phyloP scores from a whole-genome alignment of 2,797 vertebrate genomes.

The Loriculus beryllinus region DNA sequence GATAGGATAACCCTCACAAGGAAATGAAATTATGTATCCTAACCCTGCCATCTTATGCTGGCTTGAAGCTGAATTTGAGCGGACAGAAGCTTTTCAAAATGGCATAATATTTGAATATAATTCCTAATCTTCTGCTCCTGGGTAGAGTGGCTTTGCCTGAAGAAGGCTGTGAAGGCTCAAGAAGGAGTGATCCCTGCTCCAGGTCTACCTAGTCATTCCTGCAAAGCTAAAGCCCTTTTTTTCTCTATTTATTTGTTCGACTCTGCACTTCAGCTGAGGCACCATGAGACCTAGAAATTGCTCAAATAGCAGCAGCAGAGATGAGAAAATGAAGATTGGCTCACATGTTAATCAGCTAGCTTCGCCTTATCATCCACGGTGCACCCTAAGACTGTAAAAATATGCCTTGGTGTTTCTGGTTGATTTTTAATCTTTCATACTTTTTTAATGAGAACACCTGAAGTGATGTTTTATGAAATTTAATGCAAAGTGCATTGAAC shows the following conservation, averaged over 20 bases:
- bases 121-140: background rate
- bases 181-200: background rate
- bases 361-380: background rate
- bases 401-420: background rate
- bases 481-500: background rate
- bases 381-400: background rate
- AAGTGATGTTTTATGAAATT: background rate
- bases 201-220: background rate
- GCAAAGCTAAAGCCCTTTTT: background rate
- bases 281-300: background rate
- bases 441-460: background rate
- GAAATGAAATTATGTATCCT: background rate
- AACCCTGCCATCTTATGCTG: background rate
- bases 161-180: background rate
- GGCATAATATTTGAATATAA: slow-evolving; percentile 23
- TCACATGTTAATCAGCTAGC: background rate
- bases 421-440: background rate
- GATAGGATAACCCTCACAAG: background rate
- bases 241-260: background rate
- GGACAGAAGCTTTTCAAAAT: slow-evolving; percentile 42
- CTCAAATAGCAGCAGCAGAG: background rate
- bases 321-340: background rate
- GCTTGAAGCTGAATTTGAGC: background rate
- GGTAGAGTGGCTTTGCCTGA: accelerated
- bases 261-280: background rate